Base-by-base conservation (phyloP, 2,888 invertebrate genomes). In the Gisinianus flammeolus region DNA sequence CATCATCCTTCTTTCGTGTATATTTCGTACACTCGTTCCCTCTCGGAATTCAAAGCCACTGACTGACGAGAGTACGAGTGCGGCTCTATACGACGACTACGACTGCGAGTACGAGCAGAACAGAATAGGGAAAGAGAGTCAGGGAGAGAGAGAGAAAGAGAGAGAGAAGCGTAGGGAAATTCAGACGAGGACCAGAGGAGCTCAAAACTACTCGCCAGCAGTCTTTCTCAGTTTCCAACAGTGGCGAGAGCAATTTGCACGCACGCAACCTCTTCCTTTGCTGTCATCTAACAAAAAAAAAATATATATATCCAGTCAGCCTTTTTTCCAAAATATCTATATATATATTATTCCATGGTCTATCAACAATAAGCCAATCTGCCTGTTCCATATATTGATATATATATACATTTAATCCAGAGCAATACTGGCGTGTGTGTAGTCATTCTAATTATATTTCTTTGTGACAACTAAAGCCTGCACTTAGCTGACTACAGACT, bases 171-270 rank as follows among this genome's bases (percentile, higher is more conserved):
- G 26, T 24, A 35, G 44, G 58, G 58, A 58, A 24, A 58, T 24
- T 62, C 62, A 62, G 62, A 24, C 52, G 24, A 16, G 26, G 54
- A 19, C 26, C 26, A 54, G 19, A 52, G 54, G 28, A 54, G 70
- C 70, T 28, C 70, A 70, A 70, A 52, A 10, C 54, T 24, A 28
- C 28, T 28, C 30, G 24, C 16, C 22, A 28, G 26, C 54, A 44
- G 24, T 44, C 44, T 68, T 44, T 24, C 62, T 62, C 62, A 62
- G 54, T 54, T 54, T 54, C 54, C 19, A 54, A 54, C 8, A 54
- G 62, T 28, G 28, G 62, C 62, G 62, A 62, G 52, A 70, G 54
- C 35, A 72, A 72, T 72, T 72, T 56, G 72, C 72, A 72, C 72
- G 72, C 58, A 44, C 44, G 44, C 44, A 72, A 58, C 54, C 70